Evolutionary conservation across 1,140 invertebrate genomes (phyloP).

Genomic region (Dreissena polymorpha): DNA sequence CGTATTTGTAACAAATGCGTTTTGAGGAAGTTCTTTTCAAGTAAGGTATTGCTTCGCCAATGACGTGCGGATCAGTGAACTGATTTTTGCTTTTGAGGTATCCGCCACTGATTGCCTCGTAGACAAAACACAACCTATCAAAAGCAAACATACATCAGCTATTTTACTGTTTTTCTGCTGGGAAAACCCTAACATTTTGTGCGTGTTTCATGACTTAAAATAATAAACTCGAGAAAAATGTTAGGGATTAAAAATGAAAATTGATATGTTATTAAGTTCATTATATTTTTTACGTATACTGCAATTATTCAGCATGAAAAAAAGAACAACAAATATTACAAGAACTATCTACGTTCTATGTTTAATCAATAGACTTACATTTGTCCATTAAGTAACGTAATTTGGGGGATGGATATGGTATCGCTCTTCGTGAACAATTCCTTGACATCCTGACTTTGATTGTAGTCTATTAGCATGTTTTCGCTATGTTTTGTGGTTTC

Average conservation of each 20-base stretch:
- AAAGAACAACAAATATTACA: not conserved
- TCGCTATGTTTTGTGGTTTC: no score
- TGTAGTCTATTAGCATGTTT: not conserved
- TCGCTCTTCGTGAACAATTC: not conserved
- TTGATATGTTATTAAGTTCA: not conserved
- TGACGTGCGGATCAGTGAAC: not conserved
- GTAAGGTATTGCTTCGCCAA: not conserved
- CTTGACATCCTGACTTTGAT: not conserved
- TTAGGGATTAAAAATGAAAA: not conserved
- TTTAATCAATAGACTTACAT: not conserved
- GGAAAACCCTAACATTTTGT: no score
- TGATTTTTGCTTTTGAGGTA: constrained; percentile 19
- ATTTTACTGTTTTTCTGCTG: not conserved
- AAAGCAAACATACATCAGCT: not conserved
- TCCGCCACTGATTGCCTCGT: constrained; percentile 6
- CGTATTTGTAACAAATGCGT: constrained; percentile 7
- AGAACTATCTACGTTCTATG: not conserved
- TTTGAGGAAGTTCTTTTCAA: not conserved
- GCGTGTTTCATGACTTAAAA: no score
- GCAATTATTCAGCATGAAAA: no score
- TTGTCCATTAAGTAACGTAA: not conserved
- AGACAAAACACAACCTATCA: constrained; percentile 27
- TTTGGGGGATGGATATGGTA: not conserved
- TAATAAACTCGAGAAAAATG: not conserved
- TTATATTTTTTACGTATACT: no score